Evolutionary conservation across 1,140 invertebrate genomes (phyloP).

Genomic region (Dendrolimus kikuchii): DNA sequence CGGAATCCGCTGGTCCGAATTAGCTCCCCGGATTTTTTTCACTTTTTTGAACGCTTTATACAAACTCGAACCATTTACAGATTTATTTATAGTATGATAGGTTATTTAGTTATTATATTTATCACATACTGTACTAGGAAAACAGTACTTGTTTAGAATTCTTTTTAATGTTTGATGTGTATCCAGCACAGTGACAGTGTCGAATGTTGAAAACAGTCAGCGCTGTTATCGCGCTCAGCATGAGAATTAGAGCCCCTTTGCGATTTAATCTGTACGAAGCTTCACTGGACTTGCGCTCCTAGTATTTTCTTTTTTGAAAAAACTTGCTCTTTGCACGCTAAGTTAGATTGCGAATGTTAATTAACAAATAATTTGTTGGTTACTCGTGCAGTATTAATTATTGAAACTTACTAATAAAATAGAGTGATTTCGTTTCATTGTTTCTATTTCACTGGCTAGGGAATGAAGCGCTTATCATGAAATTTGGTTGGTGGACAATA

Average conservation of each 20-base stretch:
- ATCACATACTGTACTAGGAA: too few relatives aligned
- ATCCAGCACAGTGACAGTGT: background rate
- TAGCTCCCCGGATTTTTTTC: too few relatives aligned
- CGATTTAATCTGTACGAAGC: conserved; percentile 48
- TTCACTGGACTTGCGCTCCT: conserved; percentile 25
- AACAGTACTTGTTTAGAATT: too few relatives aligned
- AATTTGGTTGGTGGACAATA: too few relatives aligned
- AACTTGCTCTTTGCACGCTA: conserved; percentile 18
- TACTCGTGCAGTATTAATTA: background rate
- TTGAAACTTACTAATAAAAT: background rate
- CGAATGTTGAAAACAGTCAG: conserved; percentile 25
- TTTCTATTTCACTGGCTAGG: too few relatives aligned
- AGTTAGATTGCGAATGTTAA: background rate
- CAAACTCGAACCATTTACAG: too few relatives aligned
- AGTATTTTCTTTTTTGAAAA: conserved; percentile 27
- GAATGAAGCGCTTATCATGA: too few relatives aligned
- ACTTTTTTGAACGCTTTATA: too few relatives aligned
- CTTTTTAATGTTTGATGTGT: background rate
- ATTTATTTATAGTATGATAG: too few relatives aligned
- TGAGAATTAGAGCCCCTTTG: conserved; percentile 40
- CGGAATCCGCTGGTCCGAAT: too few relatives aligned
- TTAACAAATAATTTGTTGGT: background rate
- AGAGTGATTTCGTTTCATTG: too few relatives aligned
- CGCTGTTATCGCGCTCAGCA: conserved; percentile 29
- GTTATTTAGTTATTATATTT: too few relatives aligned